phyloP scores from a whole-genome alignment of 2,888 invertebrate genomes.

The Tetrapedia diversipes region DNA sequence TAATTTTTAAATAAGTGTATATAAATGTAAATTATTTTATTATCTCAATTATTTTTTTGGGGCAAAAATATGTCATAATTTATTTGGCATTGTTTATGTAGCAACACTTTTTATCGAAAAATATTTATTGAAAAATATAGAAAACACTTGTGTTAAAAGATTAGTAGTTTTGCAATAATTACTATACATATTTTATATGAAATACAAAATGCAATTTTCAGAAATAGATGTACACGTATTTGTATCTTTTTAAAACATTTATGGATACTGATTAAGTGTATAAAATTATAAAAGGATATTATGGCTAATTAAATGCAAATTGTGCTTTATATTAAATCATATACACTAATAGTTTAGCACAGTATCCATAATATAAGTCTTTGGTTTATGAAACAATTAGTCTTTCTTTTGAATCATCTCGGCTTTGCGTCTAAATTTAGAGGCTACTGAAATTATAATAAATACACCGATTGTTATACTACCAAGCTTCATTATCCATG shows the following conservation, averaged over 20 bases:
- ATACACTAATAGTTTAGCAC: constrained; percentile 10
- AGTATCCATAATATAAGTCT: constrained; percentile 50
- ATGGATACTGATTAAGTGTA: constrained; percentile 17
- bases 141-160: constrained; percentile 44
- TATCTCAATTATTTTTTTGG: constrained; percentile 11
- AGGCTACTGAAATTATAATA: constrained; percentile 81
- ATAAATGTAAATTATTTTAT: constrained; percentile 9
- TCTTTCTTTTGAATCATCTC: constrained; percentile 77
- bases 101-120: constrained; percentile 43
- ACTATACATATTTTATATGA: constrained; percentile 43
- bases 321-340: constrained; percentile 5
- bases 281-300: neutral
- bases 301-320: neutral
- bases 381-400: constrained; percentile 62
- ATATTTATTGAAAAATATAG: constrained; percentile 62
- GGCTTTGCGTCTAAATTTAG: constrained; percentile 75
- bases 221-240: constrained; percentile 17
- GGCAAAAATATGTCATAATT: neutral
- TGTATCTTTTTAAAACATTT: constrained; percentile 18
- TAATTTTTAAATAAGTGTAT: constrained; percentile 9
- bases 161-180: constrained; percentile 17
- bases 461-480: constrained; percentile 83
- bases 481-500: constrained; percentile 84
- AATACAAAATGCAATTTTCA: constrained; percentile 33
- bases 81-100: constrained; percentile 11